phyloP scores from a whole-genome alignment of 1,140 invertebrate genomes.

The Platyscapa corneri region DNA sequence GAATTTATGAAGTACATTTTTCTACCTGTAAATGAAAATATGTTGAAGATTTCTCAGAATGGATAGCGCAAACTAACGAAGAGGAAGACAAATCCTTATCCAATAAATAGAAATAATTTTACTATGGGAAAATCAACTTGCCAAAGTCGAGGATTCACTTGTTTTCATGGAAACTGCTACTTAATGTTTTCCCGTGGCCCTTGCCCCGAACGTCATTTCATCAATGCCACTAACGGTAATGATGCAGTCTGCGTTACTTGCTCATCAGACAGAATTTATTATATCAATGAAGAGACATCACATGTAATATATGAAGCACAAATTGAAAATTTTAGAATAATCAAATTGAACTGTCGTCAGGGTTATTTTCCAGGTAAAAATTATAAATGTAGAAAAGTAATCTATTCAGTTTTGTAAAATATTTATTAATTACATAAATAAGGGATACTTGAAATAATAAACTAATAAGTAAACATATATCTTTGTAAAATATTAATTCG shows the following conservation, averaged over 20 bases:
- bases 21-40: too few species aligned
- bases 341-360: neutral
- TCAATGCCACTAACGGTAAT: conserved; percentile 75
- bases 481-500: conserved; percentile 37
- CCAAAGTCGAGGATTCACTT: conserved; percentile 78
- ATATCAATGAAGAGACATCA: conserved; percentile 63
- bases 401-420: neutral
- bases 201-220: conserved; percentile 74
- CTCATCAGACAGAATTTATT: conserved; percentile 56
- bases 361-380: neutral
- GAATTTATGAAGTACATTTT: too few species aligned
- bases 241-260: conserved; percentile 78
- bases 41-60: conserved; percentile 7
- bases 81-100: conserved; percentile 67
- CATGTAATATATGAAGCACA: conserved; percentile 59
- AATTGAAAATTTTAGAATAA: neutral
- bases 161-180: conserved; percentile 78
- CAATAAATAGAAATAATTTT: conserved; percentile 78
- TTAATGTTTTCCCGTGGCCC: conserved; percentile 79
- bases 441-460: conserved; percentile 30
- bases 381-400: neutral
- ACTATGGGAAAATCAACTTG: conserved; percentile 77
- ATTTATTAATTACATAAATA: conserved; percentile 40
- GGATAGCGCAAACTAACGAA: neutral
- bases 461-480: conserved; percentile 13